Base-by-base conservation (phyloP, 2,113 vertebrate genomes). In the Smithornis capensis region DNA sequence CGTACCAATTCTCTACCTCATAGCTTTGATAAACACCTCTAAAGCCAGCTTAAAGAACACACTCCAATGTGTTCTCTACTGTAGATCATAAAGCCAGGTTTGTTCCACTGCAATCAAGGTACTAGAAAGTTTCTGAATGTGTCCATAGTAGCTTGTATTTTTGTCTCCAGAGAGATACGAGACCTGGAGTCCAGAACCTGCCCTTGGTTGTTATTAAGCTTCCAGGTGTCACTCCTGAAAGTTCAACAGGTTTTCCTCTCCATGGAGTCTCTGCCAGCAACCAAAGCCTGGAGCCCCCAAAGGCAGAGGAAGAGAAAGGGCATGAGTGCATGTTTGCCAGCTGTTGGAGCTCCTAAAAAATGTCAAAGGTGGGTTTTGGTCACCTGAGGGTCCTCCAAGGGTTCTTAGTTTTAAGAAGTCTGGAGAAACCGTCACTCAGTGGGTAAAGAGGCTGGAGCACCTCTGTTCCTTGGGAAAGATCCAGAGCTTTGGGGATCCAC, bases 301-400 rank as follows among this genome's bases (percentile, higher is more conserved):
- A 17, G 17, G 5, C 12, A 82, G 28, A 22, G 40, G 14, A 25
- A 1, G 6, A 77, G 45, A 69, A 0, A 3, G 11, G 40, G 15
- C 16, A 12, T 1, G 0, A 3, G 6, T 47, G 14, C 2, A 0
- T 4, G 4, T 5, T 88, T 22, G 49, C n/a, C n/a, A 79, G 25
- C 12, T 63, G 24, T 25, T 85, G 47, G 11, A 82, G 28, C 37
- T 74, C n/a, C n/a, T 19, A 4, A 2, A n/a, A 74, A 87, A 7
- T 22, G 44, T 9, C 18, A 75, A 73, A 87, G 4, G 16, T 4
- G 0, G 3, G 2, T 87, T 84, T 33, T 47, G 17, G 24, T 84
- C 27, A 40, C 27, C 83, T 76, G 33, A 47, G 29, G 27, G 31
- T 31, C 11, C 3, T 23, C 8, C 31, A 47, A 19, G 8, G 12